Conservation (phyloP, 2,113 vertebrate species). For the Hippoglossus stenolepis region DNA sequence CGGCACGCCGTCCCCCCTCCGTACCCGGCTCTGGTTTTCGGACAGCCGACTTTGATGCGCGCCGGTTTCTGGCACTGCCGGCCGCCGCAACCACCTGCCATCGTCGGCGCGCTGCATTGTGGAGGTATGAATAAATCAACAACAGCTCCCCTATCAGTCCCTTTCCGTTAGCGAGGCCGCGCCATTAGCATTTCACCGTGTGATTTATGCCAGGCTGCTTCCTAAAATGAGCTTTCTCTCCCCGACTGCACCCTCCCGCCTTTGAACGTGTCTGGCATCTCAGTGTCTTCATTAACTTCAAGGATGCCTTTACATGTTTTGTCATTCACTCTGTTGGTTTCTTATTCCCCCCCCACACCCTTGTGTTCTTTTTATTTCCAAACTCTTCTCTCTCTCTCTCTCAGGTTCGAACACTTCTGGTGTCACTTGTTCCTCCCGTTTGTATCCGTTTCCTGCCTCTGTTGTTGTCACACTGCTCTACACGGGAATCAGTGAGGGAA, state of each 20-base stretch:
- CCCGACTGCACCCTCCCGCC: conserved; percentile 49
- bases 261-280: conserved; percentile 58
- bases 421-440: conserved; percentile 53
- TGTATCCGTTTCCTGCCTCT: conserved; percentile 61
- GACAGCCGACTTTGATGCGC: conserved; percentile 17
- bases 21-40: background rate
- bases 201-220: conserved; percentile 75
- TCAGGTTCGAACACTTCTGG: conserved; percentile 34
- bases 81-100: conserved; percentile 36
- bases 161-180: conserved; percentile 46
- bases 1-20: background rate
- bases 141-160: conserved; percentile 51
- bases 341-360: conserved; percentile 5
- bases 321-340: conserved; percentile 48
- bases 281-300: conserved; percentile 61
- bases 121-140: conserved; percentile 65
- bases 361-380: conserved; percentile 26
- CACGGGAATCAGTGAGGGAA: conserved; percentile 56
- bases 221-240: conserved; percentile 69
- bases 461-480: conserved; percentile 50
- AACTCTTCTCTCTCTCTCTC: conserved; percentile 9
- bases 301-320: conserved; percentile 55
- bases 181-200: conserved; percentile 72
- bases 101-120: conserved; percentile 32
- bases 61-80: background rate